Percentiles rank a stretch among this genome's conserved stretches.
phyloP scores from a whole-genome alignment of 2,797 vertebrate genomes.

The Uromys caudimaculatus region DNA sequence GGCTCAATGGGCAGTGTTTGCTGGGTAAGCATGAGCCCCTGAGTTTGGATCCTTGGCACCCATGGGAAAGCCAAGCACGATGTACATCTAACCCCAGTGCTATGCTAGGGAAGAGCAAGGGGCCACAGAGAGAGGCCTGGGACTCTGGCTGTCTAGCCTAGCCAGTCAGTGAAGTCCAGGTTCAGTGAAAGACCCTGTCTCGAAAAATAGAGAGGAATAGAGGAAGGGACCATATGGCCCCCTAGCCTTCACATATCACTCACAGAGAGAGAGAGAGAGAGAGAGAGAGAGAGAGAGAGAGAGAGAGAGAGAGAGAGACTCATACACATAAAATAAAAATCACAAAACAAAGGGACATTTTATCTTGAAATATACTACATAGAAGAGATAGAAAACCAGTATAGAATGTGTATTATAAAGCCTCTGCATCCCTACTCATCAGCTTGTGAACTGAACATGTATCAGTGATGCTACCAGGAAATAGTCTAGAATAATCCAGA shows the following conservation, averaged over 20 bases:
- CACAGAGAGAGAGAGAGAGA: too few relatives aligned
- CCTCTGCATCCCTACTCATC: background rate
- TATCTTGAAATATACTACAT: background rate
- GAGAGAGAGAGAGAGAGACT: too few relatives aligned
- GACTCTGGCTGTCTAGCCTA: background rate
- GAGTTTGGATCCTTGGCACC: background rate
- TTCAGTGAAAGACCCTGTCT: background rate
- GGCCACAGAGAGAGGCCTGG: background rate
- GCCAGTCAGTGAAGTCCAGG: background rate
- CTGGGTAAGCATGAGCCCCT: background rate
- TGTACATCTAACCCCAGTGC: background rate
- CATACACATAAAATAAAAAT: background rate
- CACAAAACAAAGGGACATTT: background rate
- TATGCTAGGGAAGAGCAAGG: background rate
- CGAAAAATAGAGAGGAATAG: background rate
- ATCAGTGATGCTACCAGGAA: slow-evolving; percentile 53
- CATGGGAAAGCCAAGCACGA: background rate
- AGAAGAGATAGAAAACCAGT: slow-evolving; percentile 6
- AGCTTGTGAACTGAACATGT: background rate
- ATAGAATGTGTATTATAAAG: background rate
- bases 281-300: too few relatives aligned
- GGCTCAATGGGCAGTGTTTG: background rate
- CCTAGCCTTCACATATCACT: background rate
- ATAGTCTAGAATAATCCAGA: background rate
- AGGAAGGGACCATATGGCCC: background rate